Evolutionary conservation across 2,888 invertebrate genomes (phyloP).

Genomic region (Tridacna gigas): DNA sequence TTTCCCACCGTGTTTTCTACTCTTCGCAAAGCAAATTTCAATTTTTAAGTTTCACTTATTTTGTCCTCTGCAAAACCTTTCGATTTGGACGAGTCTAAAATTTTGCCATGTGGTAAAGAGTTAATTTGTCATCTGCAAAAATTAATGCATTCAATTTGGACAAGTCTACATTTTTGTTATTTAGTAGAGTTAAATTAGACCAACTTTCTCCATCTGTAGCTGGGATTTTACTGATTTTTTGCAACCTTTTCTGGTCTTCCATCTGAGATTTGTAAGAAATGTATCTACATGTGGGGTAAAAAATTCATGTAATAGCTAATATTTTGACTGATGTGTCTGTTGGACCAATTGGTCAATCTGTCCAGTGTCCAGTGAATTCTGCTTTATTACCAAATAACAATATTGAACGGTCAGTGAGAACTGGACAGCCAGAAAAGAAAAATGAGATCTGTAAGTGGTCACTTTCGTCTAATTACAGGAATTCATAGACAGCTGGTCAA

Average conservation of each 20-base stretch:
- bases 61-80: too few relatives aligned
- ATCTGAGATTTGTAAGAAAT: neutral
- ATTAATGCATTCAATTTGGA: too few relatives aligned
- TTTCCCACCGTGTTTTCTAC: too few relatives aligned
- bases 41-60: too few relatives aligned
- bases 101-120: too few relatives aligned
- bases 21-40: too few relatives aligned
- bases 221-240: neutral
- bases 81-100: too few relatives aligned
- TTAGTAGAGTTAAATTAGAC: too few relatives aligned
- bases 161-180: too few relatives aligned
- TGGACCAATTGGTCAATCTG: neutral
- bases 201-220: too few relatives aligned
- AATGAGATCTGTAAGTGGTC: constrained; percentile 25
- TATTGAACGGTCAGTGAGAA: constrained; percentile 3
- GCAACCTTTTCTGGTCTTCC: neutral
- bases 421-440: constrained; percentile 19
- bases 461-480: constrained; percentile 18
- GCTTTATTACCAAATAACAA: neutral
- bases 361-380: neutral
- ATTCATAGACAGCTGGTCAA: constrained; percentile 16
- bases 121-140: too few relatives aligned
- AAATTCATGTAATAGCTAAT: neutral
- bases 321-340: neutral
- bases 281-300: neutral